These are phyloP conservation scores for Nesoenas mayeri DNA, from an alignment of 2,113 vertebrate genomes.

Conservation along the genomic window DNA sequence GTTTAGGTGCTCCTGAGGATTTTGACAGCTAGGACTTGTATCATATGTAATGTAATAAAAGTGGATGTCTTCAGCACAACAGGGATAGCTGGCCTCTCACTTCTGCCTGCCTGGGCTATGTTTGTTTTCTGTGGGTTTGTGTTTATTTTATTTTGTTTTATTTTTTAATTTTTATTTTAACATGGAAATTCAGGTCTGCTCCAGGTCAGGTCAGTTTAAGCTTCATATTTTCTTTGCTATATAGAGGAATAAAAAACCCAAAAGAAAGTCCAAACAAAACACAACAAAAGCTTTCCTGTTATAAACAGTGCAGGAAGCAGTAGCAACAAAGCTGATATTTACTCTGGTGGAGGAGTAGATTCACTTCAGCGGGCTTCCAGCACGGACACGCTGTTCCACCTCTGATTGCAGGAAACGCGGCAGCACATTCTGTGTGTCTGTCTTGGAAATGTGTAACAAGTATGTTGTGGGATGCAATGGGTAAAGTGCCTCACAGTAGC, in stretches of 20 bases:
- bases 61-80: slow-evolving; percentile 68
- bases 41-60: slow-evolving; percentile 80
- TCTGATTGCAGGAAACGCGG: neutral
- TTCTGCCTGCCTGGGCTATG: neutral
- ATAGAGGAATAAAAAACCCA: neutral
- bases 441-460: neutral
- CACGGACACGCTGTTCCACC: neutral
- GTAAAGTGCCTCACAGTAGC: neutral
- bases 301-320: neutral
- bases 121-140: neutral
- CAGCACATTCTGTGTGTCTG: neutral
- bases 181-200: neutral
- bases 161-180: neutral
- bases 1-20: slow-evolving; percentile 76
- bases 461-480: neutral
- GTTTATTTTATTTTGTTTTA: too few species aligned
- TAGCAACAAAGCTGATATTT: neutral
- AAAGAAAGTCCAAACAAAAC: neutral
- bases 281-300: neutral
- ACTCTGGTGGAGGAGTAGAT: neutral
- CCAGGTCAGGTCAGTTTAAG: neutral
- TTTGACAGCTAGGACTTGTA: slow-evolving; percentile 77
- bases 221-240: neutral
- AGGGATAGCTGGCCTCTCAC: slow-evolving; percentile 53
- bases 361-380: neutral